Base-by-base conservation (phyloP, 2,797 vertebrate species). In the Acanthopagrus latus region DNA sequence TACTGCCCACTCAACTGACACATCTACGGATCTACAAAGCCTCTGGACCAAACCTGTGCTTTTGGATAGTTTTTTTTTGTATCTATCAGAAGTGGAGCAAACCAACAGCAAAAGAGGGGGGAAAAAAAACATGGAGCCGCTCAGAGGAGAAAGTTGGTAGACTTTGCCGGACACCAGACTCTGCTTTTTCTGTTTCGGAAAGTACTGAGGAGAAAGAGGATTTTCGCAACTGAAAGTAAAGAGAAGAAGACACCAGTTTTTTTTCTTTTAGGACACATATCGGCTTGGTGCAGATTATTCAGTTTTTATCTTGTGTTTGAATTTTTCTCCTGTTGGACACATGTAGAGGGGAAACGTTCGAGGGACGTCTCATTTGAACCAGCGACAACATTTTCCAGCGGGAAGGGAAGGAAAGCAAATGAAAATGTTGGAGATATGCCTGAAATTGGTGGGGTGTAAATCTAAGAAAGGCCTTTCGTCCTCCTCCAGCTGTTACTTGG, bases 381-480 rank as follows among this genome's bases (percentile, higher is more conserved):
- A 85, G 76, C 74, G 46, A 84, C 73, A 50, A 63, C 71, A 71
- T 81, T 89, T 89, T 88, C 82, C 74, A 85, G 76, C 59, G 38
- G 82, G 90, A 91, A 88, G 86, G 76, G 91, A 93, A 88, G 87
- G 78, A 90, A 95, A 94, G 94, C 96, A 95, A 95, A 97, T 97
- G 96, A 99, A 98, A 95, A 99, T 99, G 98, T 96, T 99, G 97
- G 97, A 99, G 95, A 99, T 99, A 93, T 99, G 98, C 94, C 95
- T 99, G 89, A 99, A 99, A 96, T 95, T 99, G 96, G 98, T 99
- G 96, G 98, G 98, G 93, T 99, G 98, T 95, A 99, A 99, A 95
- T 99, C 98, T 68, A 99, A 99, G 91, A 99, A 99, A 90, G 97
- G 97, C 76, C 97, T 99, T 57, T 99, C 98, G 13, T 97, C 98